These are phyloP conservation scores for Drosophila birchii DNA, from an alignment of 2,888 invertebrate species.

Conservation along the genomic window DNA sequence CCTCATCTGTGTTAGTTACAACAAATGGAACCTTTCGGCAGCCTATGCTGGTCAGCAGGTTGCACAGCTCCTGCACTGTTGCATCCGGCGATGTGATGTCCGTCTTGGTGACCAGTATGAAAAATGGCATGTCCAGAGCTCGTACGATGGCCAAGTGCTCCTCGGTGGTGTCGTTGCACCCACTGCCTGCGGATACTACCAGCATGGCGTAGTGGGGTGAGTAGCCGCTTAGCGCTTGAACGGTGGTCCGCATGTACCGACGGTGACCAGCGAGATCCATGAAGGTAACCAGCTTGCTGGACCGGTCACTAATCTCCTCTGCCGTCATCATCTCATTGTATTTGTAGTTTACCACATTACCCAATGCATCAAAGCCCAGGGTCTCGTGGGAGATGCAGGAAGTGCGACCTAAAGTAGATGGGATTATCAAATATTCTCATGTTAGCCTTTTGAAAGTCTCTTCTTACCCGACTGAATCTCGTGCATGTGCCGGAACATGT, in stretches of 20 bases:
- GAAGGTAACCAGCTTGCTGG: slow-evolving; percentile 96
- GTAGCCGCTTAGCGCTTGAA: slow-evolving; percentile 96
- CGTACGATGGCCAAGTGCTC: slow-evolving; percentile 95
- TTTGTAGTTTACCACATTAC: slow-evolving; percentile 94
- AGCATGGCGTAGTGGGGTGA: slow-evolving; percentile 96
- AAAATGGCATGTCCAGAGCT: slow-evolving; percentile 94
- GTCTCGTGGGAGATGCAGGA: slow-evolving; percentile 98
- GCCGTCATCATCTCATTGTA: slow-evolving; percentile 95
- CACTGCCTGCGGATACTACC: slow-evolving; percentile 92
- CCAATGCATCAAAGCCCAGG: slow-evolving; percentile 95
- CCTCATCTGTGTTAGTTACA: slow-evolving; percentile 89
- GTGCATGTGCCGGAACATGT: slow-evolving; percentile 97
- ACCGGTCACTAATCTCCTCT: slow-evolving; percentile 96
- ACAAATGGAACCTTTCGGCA: slow-evolving; percentile 88
- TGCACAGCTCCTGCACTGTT: slow-evolving; percentile 87
- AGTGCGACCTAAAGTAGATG: slow-evolving; percentile 89
- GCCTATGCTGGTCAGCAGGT: slow-evolving; percentile 88
- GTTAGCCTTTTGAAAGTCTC: background rate
- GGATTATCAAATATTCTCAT: no score
- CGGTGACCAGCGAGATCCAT: slow-evolving; percentile 98
- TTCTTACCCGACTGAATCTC: slow-evolving; percentile 91
- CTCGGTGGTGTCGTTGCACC: slow-evolving; percentile 92
- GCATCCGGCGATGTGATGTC: slow-evolving; percentile 90
- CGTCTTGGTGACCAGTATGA: slow-evolving; percentile 96
- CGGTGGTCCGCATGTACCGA: slow-evolving; percentile 97